Evolutionary conservation across 2,113 vertebrate genomes (phyloP), one percentile per base, ranked within the genome.

Genomic region (Anoura caudifer): DNA sequence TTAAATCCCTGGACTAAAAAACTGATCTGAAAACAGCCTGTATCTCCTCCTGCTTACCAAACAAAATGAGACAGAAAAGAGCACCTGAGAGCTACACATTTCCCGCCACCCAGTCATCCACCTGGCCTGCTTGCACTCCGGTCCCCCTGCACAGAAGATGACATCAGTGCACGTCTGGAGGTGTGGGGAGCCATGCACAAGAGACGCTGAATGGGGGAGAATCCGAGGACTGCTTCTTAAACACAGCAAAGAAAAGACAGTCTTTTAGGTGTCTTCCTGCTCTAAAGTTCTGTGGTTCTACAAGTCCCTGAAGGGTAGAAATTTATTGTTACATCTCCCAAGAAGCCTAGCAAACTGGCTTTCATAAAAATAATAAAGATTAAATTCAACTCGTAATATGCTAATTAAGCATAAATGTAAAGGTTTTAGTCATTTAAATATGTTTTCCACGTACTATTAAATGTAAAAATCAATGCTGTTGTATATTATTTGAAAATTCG

Each of bases 401-500:
- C 75, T 94, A 92, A 95, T 36, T 77, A 90, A 22, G 47, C 19
- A 54, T 63, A 82, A 84, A 80, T 59, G 7, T 47, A 81, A 96
- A 85, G 8, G 20, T 77, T 59, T 88, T 28, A 24, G 33, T 63
- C 73, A 52, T 22, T 61, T 84, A 86, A 88, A 95, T 73, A 95
- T 73, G 70, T 67, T 73, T 73, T 72, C 52, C 75, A 89, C 8
- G 69, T 4, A 77, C 1, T 52, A 82, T 33, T 79, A 79, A 70
- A 65, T 31, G n/a, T 36, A 83, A 89, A 95, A 76, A 79, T 13
- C 65, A 96, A 54, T 63, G 28, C 19, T 65, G 61, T 0, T 89
- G 2, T 38, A 69, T 31, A 82, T 41, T 43, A 76, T 82, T 61
- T 93, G n/a, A 56, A 96, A 89, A 89, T 4, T 85, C 17, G 31